Evolutionary conservation across 2,888 invertebrate species (phyloP).

Genomic region (Trimorus sp.): DNA sequence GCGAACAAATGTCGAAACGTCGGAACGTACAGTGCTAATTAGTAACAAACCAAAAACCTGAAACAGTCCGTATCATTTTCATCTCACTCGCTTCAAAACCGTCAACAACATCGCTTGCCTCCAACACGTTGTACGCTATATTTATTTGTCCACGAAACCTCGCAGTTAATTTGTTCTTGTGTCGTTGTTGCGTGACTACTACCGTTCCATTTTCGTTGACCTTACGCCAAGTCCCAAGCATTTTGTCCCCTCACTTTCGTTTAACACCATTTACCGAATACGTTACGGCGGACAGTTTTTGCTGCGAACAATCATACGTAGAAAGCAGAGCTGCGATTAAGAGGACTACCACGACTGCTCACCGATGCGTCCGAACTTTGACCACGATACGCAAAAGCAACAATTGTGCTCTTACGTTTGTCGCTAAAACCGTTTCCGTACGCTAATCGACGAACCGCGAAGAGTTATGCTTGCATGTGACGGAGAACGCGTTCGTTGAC

Average conservation of each 20-base stretch:
- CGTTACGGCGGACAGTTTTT: constrained; percentile 34
- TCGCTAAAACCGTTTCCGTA: constrained; percentile 15
- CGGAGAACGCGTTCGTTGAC: constrained; percentile 8
- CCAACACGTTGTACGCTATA: constrained; percentile 2
- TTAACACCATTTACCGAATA: constrained; percentile 31
- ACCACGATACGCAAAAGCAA: not conserved
- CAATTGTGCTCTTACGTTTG: not conserved
- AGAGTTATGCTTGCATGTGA: constrained; percentile 18
- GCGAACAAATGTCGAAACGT: not conserved
- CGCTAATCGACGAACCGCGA: not conserved
- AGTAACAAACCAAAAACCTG: not conserved
- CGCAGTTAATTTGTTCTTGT: constrained; percentile 9
- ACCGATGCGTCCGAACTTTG: not conserved
- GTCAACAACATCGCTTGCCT: constrained; percentile 11
- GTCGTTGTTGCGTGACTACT: constrained; percentile 32
- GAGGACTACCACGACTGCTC: constrained; percentile 10
- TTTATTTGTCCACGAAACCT: not conserved
- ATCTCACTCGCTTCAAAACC: constrained; percentile 30
- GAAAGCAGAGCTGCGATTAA: constrained; percentile 30
- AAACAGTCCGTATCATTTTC: constrained; percentile 31
- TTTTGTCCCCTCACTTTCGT: not conserved
- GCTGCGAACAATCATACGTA: constrained; percentile 21
- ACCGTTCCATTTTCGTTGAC: constrained; percentile 9
- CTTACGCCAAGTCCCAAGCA: constrained; percentile 3
- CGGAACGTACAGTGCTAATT: constrained; percentile 40